Base-by-base conservation (phyloP, 2,797 vertebrate genomes). In the Oryzias dopingdopingensis region DNA sequence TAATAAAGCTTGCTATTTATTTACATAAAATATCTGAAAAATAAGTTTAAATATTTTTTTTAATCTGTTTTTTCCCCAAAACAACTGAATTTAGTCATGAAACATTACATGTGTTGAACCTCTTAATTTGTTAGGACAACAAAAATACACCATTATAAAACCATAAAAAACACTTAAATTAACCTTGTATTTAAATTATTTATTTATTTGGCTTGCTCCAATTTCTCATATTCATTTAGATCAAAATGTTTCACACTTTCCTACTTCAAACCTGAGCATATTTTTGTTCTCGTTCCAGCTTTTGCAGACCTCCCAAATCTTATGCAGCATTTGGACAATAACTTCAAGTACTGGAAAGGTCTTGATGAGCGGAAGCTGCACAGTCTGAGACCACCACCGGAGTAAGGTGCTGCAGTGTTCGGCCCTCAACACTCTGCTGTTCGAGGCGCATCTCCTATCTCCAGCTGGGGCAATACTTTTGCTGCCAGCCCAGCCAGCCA, bases 261-360 rank as follows among this genome's bases (percentile, higher is more conserved):
- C 14, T 14, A 52, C 20, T 8, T 43, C 37, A 18, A 56, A 4
- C 15, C 48, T 59, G 0, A 23, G 16, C 22, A n/a, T 59, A 62
- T 5, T 12, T 44, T 29, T 65, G 6, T 74, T 7, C 26, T 66
- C 23, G 87, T 62, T 81, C 37, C 65, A 99, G 97, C 93, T 65
- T 98, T 99, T 77, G 94, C 95, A 37, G 94, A 96, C 88, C 92
- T 99, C 65, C 96, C 97, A 3, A 96, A 96, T 82, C 84, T 99
- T 72, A 96, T 98, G 95, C 95, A 95, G 89, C 93, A 99, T 82
- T 89, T 99, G 81, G 95, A 97, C 89, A 95, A 94, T 76, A 99
- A 99, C 86, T 98, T 97, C 79, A 98, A 97, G 76, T 99, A 99
- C 90, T 99, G 97, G 97, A 98, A 98, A 90, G 88, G 92, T 71